phyloP scores from a whole-genome alignment of 2,797 vertebrate species.

The Alcedo quadribrachys region DNA sequence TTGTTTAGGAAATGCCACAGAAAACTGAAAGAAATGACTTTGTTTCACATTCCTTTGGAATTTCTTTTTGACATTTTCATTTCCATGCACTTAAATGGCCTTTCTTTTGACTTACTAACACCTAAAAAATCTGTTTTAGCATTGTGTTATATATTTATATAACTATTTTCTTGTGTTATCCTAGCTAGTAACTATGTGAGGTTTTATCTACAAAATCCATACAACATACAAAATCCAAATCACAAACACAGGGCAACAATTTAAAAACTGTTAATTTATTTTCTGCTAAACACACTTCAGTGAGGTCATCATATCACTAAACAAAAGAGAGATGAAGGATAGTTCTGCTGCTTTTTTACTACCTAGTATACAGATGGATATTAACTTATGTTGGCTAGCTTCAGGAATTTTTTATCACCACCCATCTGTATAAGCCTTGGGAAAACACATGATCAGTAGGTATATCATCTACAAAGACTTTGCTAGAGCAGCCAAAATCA shows the following conservation, averaged over 20 bases:
- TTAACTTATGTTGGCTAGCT: neutral
- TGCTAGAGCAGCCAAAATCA: neutral
- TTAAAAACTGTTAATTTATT: neutral
- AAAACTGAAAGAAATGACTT: neutral
- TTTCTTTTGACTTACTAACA: neutral
- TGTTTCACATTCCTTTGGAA: neutral
- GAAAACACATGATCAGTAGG: neutral
- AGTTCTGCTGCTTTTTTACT: neutral
- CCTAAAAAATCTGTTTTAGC: neutral
- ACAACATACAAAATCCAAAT: too few species aligned
- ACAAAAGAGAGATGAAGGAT: neutral
- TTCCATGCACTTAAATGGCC: neutral
- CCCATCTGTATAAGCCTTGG: neutral
- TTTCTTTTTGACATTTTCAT: neutral
- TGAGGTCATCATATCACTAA: neutral
- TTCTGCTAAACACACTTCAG: neutral
- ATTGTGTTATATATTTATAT: neutral
- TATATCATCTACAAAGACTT: rapidly evolving
- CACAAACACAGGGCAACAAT: neutral
- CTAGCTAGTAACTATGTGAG: neutral
- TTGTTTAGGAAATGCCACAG: neutral
- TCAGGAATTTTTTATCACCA: neutral
- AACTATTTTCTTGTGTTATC: neutral
- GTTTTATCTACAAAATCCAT: neutral
- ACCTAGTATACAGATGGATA: neutral